Evolutionary conservation across 2,113 vertebrate species (phyloP), one percentile per base, ranked within the genome.

Genomic region (Seriola rivoliana): DNA sequence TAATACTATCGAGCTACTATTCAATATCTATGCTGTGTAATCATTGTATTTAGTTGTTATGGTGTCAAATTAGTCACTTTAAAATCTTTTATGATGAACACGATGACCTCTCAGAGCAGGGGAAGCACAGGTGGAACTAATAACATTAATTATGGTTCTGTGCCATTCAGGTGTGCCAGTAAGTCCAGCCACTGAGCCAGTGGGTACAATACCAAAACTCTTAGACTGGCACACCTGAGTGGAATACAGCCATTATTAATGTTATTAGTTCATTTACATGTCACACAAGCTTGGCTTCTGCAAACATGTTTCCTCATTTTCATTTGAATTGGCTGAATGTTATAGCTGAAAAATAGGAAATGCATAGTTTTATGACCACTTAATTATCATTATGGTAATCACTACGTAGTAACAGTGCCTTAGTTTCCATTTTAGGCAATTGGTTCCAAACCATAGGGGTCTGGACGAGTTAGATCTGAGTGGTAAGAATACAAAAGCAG

Each of bases 41-140:
- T 44, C 12, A 4, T 29, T 44, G 42, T 14, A 12, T 44, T 14
- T 12, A 44, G 42, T 14, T 44, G 3, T 48, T 17, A 17, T 17
- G 46, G 16, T 48, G 16, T 17, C 46, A 16, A 17, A 17, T 17
- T 16, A 48, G 46, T 17, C 16, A 3, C 46, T 48, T 16, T 14
- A 12, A 12, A 46, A 3, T 40, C 40, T 10, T 40, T 40, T 40
- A 29, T 29, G 73, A 23, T n/a, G 38, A 13, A 60, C 60, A 55
- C 50, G 3, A 46, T 29, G 16, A 17, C 34, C 10, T 34, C 21
- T 55, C 54, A 54, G 3, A 25, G 46, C 60, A 68, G 66, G 13
- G 48, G 57, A 34, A 17, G 14, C 32, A 23, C 75, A 86, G 54
- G 81, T 67, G 75, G 50, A 75, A 78, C 36, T 74, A 70, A 76